Evolutionary conservation across 2,113 vertebrate genomes (phyloP).

Genomic region (Pluvianellus socialis): DNA sequence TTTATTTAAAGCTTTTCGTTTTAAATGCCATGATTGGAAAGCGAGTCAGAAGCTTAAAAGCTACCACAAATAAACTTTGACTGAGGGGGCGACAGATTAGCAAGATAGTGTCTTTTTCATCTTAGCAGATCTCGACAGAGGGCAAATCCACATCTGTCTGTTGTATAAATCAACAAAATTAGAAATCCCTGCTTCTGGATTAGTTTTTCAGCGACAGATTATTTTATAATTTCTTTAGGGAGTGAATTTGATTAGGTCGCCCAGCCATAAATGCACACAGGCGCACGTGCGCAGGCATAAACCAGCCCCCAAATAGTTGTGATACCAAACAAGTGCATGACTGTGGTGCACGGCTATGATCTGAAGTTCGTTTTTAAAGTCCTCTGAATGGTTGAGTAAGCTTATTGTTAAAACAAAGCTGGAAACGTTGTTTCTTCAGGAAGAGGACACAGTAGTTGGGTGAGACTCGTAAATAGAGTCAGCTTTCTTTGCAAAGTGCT

Average conservation of each 20-base stretch:
- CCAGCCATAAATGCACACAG: neutral
- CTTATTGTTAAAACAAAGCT: slow-evolving; percentile 73
- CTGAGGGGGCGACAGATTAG: slow-evolving; percentile 74
- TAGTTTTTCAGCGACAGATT: slow-evolving; percentile 14
- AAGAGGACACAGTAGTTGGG: slow-evolving; percentile 1
- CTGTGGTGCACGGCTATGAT: neutral
- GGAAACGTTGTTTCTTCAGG: slow-evolving; percentile 36
- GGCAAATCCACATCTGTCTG: slow-evolving; percentile 62
- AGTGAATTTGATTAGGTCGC: neutral
- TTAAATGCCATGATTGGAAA: slow-evolving; percentile 77
- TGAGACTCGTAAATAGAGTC: slow-evolving; percentile 58
- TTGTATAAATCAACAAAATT: slow-evolving; percentile 71
- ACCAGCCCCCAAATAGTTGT: neutral
- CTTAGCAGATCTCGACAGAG: slow-evolving; percentile 63
- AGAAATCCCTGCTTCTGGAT: slow-evolving; percentile 19
- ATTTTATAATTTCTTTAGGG: neutral
- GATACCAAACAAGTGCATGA: neutral
- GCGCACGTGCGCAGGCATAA: neutral
- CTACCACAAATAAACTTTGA: slow-evolving; percentile 82
- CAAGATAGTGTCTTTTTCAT: slow-evolving; percentile 76
- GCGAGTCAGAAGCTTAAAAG: slow-evolving; percentile 78
- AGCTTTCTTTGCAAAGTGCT: slow-evolving; percentile 34
- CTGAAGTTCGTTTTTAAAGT: slow-evolving; percentile 25
- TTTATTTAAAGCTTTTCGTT: slow-evolving; percentile 86
- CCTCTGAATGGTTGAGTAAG: slow-evolving; percentile 64